phyloP scores from a whole-genome alignment of 2,888 invertebrate species.

The Steromphala cineraria region DNA sequence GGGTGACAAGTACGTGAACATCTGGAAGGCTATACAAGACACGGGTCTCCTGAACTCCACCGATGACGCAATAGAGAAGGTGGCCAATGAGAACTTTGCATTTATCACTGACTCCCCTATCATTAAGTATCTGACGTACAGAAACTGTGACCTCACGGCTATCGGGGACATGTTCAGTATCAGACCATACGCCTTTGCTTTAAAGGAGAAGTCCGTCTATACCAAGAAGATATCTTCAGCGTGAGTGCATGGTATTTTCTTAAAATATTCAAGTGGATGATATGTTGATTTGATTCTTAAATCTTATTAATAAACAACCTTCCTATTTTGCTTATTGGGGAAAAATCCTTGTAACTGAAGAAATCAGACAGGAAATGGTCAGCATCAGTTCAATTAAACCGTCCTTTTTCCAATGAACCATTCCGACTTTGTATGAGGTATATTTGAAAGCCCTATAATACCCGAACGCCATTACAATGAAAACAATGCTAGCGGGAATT shows the following conservation, averaged over 20 bases:
- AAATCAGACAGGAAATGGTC: no score
- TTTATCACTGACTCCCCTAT: conserved; percentile 57
- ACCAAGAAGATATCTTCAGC: conserved; percentile 36
- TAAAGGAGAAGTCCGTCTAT: conserved; percentile 51
- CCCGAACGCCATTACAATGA: no score
- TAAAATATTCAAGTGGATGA: background rate
- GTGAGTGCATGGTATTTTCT: conserved; percentile 23
- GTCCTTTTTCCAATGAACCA: no score
- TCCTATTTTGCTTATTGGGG: no score
- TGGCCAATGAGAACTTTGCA: conserved; percentile 58
- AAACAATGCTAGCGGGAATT: no score
- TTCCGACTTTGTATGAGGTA: no score
- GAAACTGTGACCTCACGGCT: conserved; percentile 47
- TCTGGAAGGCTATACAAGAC: conserved; percentile 87
- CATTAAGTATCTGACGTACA: conserved; percentile 49
- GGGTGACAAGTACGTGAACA: conserved; percentile 91
- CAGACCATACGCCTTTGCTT: conserved; percentile 57
- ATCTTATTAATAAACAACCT: no score
- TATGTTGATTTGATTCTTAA: no score
- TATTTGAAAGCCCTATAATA: no score
- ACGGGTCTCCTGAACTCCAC: conserved; percentile 85
- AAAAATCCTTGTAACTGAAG: no score
- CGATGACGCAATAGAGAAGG: conserved; percentile 85
- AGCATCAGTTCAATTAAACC: no score
- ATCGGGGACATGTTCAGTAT: conserved; percentile 58